Conservation (phyloP, 2,113 vertebrate species). For the Xiphophorus maculatus region DNA sequence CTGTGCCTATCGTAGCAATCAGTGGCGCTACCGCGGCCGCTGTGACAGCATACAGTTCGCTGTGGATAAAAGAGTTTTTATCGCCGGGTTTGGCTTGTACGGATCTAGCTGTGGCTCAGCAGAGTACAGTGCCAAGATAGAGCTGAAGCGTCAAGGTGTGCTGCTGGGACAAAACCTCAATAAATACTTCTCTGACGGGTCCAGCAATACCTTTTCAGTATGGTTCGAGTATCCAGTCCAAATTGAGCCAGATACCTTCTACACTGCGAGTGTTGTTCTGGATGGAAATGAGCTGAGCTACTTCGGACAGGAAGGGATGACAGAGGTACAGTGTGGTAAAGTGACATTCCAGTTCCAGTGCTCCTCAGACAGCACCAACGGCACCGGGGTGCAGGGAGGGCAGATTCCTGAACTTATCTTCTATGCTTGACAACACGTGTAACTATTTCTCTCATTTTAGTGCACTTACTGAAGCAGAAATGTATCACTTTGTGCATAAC, state of each 20-base stretch:
- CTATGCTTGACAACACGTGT: slow-evolving; percentile 86
- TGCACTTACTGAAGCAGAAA: slow-evolving; percentile 43
- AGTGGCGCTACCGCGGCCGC: slow-evolving; percentile 95
- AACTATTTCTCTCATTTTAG: slow-evolving; percentile 26
- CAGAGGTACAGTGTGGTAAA: slow-evolving; percentile 96
- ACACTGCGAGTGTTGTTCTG: slow-evolving; percentile 94
- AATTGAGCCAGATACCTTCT: slow-evolving; percentile 96
- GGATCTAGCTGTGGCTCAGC: slow-evolving; percentile 97
- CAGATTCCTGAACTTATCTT: slow-evolving; percentile 98
- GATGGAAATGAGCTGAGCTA: slow-evolving; percentile 97
- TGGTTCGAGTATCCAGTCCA: slow-evolving; percentile 98
- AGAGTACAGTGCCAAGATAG: slow-evolving; percentile 96
- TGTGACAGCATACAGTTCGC: slow-evolving; percentile 99
- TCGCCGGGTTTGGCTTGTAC: slow-evolving; percentile 94
- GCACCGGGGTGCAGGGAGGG: slow-evolving; percentile 95
- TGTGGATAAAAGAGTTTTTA: slow-evolving; percentile 94
- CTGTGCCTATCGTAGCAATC: slow-evolving; percentile 96
- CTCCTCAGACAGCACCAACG: slow-evolving; percentile 97
- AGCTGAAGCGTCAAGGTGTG: slow-evolving; percentile 93
- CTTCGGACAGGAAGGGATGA: slow-evolving; percentile 98
- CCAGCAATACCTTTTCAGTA: slow-evolving; percentile 95
- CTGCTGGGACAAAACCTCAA: slow-evolving; percentile 94
- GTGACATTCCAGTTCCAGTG: slow-evolving; percentile 98
- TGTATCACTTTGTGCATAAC: slow-evolving; percentile 48
- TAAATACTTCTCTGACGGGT: slow-evolving; percentile 97